A percentile compares a stretch with the other conserved stretches of the same genome.
phyloP scores from a whole-genome alignment of 2,113 vertebrate species.

The Scophthalmus maximus region DNA sequence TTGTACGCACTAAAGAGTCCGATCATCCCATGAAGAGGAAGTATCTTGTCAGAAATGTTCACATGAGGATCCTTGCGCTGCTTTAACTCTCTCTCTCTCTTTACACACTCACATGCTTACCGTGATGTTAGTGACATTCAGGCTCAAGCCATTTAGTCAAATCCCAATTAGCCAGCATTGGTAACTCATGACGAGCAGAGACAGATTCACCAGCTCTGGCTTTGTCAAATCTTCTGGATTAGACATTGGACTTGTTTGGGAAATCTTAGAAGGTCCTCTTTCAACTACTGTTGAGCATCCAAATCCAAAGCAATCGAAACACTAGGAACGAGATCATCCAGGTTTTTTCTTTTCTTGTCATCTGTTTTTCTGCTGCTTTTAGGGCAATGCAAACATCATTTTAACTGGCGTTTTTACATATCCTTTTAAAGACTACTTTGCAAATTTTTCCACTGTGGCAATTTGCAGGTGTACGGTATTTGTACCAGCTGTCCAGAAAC shows the following conservation, averaged over 20 bases:
- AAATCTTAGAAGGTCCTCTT: slow-evolving; percentile 35
- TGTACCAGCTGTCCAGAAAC: slow-evolving; percentile 1
- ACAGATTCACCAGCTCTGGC: slow-evolving; percentile 58
- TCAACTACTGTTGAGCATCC: slow-evolving; percentile 22
- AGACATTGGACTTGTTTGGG: slow-evolving; percentile 56
- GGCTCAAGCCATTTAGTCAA: slow-evolving; percentile 64
- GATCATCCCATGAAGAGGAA: no score
- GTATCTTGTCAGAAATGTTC: no score
- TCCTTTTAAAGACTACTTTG: not conserved
- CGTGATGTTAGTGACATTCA: slow-evolving; percentile 42
- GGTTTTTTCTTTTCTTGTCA: not conserved
- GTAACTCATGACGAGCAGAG: slow-evolving; percentile 44
- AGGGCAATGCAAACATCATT: not conserved
- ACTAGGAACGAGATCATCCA: not conserved
- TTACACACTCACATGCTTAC: not conserved
- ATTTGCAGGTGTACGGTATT: not conserved
- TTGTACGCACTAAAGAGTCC: no score
- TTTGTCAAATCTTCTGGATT: slow-evolving; percentile 68
- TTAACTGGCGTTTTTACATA: not conserved
- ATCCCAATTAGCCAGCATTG: slow-evolving; percentile 69
- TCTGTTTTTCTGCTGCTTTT: not conserved
- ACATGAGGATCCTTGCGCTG: not conserved
- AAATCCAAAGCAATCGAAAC: slow-evolving; percentile 10
- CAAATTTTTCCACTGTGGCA: not conserved
- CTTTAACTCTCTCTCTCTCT: slow-evolving; percentile 10